These are phyloP conservation scores for Creontiades dilutus DNA, from an alignment of 2,888 invertebrate genomes.

Conservation along the genomic window DNA sequence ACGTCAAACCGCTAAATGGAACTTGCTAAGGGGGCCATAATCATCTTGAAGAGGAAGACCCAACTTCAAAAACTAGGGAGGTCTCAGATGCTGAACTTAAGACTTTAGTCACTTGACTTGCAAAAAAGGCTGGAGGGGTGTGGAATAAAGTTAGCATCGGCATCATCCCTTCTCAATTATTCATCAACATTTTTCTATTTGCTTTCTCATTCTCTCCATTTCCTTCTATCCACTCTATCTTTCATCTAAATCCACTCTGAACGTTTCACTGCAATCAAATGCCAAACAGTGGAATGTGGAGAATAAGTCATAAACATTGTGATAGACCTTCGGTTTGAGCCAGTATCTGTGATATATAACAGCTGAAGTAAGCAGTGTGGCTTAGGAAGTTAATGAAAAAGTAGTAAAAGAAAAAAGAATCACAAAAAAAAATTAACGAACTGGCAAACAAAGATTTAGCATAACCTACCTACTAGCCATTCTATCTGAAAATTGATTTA, in stretches of 20 bases:
- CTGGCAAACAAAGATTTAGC: background rate
- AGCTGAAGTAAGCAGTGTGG: background rate
- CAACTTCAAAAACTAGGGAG: slow-evolving; percentile 24
- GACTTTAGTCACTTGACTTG: slow-evolving; percentile 45
- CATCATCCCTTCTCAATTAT: slow-evolving; percentile 41
- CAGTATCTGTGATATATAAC: background rate
- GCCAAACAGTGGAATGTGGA: background rate
- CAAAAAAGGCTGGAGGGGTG: slow-evolving; percentile 26
- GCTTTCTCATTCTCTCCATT: slow-evolving; percentile 8
- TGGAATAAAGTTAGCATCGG: slow-evolving; percentile 39
- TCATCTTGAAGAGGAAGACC: slow-evolving; percentile 6
- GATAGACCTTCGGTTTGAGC: background rate
- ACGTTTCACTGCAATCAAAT: no score
- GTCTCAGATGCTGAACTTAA: slow-evolving; percentile 41
- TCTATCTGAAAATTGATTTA: no score
- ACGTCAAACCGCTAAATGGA: slow-evolving; percentile 41
- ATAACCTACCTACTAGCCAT: no score
- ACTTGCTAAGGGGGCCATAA: background rate
- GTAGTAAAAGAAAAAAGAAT: no score
- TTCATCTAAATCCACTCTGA: background rate
- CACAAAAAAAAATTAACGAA: no score
- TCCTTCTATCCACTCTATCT: background rate
- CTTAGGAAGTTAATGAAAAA: no score
- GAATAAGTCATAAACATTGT: background rate
- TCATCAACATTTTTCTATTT: slow-evolving; percentile 47